These are phyloP conservation scores for Orientallactaga bullata DNA, from an alignment of 2,113 vertebrate genomes.

Conservation along the genomic window DNA sequence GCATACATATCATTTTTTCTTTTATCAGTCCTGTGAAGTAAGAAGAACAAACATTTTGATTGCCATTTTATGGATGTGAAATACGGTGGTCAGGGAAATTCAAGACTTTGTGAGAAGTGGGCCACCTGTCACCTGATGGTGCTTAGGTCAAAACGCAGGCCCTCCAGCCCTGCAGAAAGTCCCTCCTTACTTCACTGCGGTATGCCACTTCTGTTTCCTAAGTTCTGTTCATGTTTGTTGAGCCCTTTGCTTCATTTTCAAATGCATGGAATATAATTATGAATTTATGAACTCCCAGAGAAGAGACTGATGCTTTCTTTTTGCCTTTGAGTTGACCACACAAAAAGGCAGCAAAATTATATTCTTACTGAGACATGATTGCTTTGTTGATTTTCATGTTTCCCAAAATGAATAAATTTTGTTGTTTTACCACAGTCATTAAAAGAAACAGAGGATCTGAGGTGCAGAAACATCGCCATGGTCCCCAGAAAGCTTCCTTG, in stretches of 20 bases:
- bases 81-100: neutral
- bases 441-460: constrained; percentile 84
- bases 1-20: neutral
- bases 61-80: neutral
- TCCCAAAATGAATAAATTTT: constrained; percentile 77
- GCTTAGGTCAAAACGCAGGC: neutral
- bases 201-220: neutral
- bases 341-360: constrained; percentile 58
- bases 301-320: constrained; percentile 67
- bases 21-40: neutral
- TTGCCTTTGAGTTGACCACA: constrained; percentile 58
- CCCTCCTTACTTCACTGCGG: neutral
- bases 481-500: constrained; percentile 83
- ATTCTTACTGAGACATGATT: constrained; percentile 59
- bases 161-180: neutral
- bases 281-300: constrained; percentile 71
- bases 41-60: neutral
- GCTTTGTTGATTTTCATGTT: constrained; percentile 70
- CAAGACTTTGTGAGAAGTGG: neutral
- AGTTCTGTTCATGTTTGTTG: constrained; percentile 13
- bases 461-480: constrained; percentile 75
- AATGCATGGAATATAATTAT: constrained; percentile 47
- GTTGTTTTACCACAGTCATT: constrained; percentile 78
- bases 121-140: neutral
- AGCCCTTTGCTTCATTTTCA: constrained; percentile 8